These are phyloP conservation scores for Indicator maculatus DNA, from an alignment of 2,113 vertebrate genomes.

Conservation along the genomic window DNA sequence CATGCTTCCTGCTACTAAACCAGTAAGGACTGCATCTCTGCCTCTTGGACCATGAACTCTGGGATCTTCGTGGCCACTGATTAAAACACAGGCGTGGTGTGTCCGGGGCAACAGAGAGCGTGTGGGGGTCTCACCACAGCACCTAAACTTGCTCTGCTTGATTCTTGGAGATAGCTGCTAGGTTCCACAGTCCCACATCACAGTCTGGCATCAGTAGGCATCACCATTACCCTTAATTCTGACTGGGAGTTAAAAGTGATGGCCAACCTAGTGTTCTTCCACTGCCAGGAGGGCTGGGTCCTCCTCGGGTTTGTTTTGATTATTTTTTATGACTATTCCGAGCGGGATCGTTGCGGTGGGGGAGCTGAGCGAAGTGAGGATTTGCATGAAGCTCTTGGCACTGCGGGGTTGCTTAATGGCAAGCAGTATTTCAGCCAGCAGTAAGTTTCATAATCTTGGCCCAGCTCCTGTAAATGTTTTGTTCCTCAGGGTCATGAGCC, in stretches of 20 bases:
- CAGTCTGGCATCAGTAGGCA: background rate
- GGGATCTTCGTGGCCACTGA: background rate
- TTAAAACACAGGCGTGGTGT: background rate
- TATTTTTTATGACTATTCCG: background rate
- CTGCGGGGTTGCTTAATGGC: conserved; percentile 56
- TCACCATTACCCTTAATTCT: background rate
- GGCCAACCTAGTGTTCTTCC: background rate
- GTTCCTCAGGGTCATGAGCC: conserved; percentile 34
- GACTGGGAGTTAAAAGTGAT: conserved; percentile 5
- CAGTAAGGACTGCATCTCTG: background rate
- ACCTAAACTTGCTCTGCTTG: background rate
- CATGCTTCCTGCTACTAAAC: background rate
- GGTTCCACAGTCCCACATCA: background rate
- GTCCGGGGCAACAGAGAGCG: background rate
- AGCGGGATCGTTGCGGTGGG: background rate
- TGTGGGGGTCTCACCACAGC: background rate
- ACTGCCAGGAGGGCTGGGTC: background rate
- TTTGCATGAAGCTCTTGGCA: conserved; percentile 53
- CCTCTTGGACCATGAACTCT: background rate
- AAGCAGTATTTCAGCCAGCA: conserved; percentile 15
- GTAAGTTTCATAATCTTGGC: conserved; percentile 63
- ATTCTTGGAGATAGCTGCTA: background rate
- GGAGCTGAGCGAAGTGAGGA: background rate
- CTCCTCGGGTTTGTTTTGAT: conserved; percentile 40
- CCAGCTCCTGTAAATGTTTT: conserved; percentile 38